Percentiles rank a stretch among this genome's conserved stretches.
Conservation (phyloP, 2,888 invertebrate species). For the Apodemia duryi region DNA sequence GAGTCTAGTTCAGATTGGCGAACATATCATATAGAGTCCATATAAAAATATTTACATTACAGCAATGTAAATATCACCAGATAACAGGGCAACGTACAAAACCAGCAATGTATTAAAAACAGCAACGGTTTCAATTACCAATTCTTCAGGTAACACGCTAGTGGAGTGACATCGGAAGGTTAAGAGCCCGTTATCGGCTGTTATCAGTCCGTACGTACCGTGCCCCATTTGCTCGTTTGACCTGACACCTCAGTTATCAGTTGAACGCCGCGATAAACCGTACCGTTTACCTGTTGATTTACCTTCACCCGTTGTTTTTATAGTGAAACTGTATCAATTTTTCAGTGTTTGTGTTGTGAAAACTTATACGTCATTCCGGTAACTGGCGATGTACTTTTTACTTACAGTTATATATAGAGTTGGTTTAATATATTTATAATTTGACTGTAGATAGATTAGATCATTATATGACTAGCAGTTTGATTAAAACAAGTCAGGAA, state of each 20-base stretch:
- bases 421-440: not conserved
- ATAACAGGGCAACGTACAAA: not conserved
- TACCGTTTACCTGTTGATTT: slow-evolving; percentile 65
- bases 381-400: not conserved
- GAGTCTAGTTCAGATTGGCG: no score
- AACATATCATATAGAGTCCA: no score
- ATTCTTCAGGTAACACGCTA: slow-evolving; percentile 43
- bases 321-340: slow-evolving; percentile 10
- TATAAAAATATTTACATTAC: not conserved
- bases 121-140: slow-evolving; percentile 27
- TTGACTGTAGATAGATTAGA: no score
- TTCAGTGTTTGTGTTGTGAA: slow-evolving; percentile 30
- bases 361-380: slow-evolving; percentile 15
- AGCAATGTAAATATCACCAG: not conserved
- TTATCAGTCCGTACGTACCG: slow-evolving; percentile 65
- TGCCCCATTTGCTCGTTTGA: slow-evolving; percentile 78
- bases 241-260: slow-evolving; percentile 78
- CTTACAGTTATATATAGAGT: not conserved
- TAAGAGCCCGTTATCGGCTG: slow-evolving; percentile 74
- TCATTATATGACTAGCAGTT: no score
- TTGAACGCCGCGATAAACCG: slow-evolving; percentile 68
- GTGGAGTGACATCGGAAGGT: slow-evolving; percentile 66
- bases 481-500: no score
- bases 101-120: slow-evolving; percentile 24
- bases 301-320: slow-evolving; percentile 63